Percentiles rank a stretch among this genome's conserved stretches.
Evolutionary conservation across 2,113 vertebrate species (phyloP).

Genomic region (Merops nubicus): DNA sequence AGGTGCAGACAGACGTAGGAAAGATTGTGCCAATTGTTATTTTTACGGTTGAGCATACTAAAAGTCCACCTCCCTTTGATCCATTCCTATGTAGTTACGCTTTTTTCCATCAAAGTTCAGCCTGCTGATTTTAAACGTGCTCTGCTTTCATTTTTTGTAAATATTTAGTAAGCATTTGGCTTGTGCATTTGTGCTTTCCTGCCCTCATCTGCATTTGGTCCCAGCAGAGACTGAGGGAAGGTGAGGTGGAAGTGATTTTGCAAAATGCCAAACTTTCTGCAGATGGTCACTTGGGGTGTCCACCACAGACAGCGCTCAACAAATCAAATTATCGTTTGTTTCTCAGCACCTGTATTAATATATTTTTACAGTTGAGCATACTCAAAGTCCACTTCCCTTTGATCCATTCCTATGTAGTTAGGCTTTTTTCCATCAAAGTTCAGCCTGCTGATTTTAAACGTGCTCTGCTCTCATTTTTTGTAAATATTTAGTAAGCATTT

Average conservation of each 20-base stretch:
- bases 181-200: not conserved
- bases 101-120: not conserved
- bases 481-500: not conserved
- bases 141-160: not conserved
- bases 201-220: not conserved
- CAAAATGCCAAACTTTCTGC: not conserved
- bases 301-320: not conserved
- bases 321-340: not conserved
- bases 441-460: not conserved
- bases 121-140: not conserved
- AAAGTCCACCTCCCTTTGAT: not conserved
- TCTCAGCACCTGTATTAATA: not conserved
- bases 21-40: not conserved
- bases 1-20: not conserved
- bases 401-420: no score
- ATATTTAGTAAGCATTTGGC: not conserved
- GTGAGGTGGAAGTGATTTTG: not conserved
- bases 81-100: not conserved
- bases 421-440: not conserved
- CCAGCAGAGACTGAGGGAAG: not conserved
- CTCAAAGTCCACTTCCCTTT: no score
- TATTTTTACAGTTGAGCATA: no score
- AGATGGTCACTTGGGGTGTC: not conserved
- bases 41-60: not conserved
- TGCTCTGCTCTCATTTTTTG: not conserved